phyloP scores from a whole-genome alignment of 2,797 vertebrate species.

The Spizella passerina region DNA sequence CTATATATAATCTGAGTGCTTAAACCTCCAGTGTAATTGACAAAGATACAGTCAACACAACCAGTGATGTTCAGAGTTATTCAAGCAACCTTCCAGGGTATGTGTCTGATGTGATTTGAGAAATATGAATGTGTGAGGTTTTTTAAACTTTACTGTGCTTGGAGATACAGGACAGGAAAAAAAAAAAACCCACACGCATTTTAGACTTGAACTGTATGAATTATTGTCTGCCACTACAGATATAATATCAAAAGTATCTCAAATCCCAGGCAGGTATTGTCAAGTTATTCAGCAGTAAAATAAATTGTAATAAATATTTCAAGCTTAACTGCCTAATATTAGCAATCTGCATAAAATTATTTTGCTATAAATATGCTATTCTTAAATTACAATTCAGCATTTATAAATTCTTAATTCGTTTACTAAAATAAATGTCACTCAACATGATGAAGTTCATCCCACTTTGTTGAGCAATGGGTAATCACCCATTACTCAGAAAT shows the following conservation, averaged over 20 bases:
- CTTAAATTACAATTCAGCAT: neutral
- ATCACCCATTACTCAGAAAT: neutral
- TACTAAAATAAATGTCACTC: neutral
- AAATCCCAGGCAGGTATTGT: neutral
- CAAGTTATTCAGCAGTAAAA: neutral
- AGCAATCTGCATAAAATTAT: neutral
- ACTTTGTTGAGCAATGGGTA: neutral
- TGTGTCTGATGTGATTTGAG: neutral
- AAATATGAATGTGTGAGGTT: neutral
- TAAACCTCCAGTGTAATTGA: neutral
- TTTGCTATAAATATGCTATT: neutral
- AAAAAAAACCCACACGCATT: accelerated
- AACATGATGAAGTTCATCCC: neutral
- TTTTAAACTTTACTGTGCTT: neutral
- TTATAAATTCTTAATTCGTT: neutral
- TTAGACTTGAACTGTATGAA: neutral
- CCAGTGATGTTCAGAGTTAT: neutral
- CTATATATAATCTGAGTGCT: neutral
- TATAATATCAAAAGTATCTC: neutral
- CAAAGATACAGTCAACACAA: neutral
- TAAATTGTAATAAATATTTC: neutral
- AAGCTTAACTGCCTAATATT: neutral
- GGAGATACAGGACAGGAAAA: neutral
- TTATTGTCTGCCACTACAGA: neutral
- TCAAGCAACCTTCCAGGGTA: neutral